Conservation (phyloP, 2,113 vertebrate genomes). For the Chaetops frenatus region DNA sequence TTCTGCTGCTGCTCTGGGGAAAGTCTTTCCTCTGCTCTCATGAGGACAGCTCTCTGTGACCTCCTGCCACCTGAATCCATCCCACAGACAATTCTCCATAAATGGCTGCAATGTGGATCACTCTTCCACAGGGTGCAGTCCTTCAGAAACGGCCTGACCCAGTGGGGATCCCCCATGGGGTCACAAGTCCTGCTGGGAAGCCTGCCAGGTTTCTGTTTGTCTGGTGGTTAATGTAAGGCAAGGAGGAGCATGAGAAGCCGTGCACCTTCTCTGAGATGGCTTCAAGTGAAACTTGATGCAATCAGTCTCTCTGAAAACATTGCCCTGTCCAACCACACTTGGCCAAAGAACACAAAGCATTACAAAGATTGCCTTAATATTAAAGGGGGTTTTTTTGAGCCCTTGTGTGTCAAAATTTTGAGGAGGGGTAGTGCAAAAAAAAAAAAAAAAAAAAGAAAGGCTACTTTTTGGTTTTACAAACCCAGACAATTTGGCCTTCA, state of each 20-base stretch:
- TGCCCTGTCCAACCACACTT: neutral
- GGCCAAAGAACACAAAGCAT: neutral
- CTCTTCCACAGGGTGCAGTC: fast-evolving
- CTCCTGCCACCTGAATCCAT: neutral
- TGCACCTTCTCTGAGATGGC: neutral
- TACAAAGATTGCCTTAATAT: neutral
- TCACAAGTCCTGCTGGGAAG: fast-evolving
- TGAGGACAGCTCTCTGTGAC: neutral
- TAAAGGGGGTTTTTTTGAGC: neutral
- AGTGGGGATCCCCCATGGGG: neutral
- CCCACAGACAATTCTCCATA: neutral
- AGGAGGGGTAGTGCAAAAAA: neutral
- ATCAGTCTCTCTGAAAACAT: neutral
- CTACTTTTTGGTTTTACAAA: neutral
- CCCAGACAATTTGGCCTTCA: neutral
- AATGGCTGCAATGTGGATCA: neutral
- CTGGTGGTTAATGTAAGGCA: neutral
- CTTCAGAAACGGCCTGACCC: neutral
- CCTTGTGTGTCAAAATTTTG: neutral
- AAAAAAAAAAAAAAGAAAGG: neutral
- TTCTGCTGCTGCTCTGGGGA: neutral
- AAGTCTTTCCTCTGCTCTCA: neutral
- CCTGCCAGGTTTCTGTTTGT: neutral
- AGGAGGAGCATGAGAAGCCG: neutral
- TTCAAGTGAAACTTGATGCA: neutral